These are phyloP conservation scores for Limnephilus marmoratus DNA, from an alignment of 2,888 invertebrate species.

Conservation along the genomic window DNA sequence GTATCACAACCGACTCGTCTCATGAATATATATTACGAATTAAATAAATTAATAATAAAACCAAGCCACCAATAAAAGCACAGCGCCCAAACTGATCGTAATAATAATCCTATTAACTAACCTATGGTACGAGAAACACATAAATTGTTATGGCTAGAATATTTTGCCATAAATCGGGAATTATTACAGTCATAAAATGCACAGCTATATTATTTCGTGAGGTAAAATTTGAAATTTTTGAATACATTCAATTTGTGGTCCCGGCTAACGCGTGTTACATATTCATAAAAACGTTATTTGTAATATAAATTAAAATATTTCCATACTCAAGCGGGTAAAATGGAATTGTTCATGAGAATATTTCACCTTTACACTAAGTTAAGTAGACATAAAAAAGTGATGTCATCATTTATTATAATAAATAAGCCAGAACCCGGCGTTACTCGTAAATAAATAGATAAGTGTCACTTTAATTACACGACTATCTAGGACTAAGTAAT, in stretches of 20 bases:
- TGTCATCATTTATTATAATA: neutral
- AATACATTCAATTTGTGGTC: neutral
- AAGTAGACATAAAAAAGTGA: neutral
- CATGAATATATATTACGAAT: conserved; percentile 36
- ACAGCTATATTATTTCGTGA: neutral
- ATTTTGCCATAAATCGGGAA: conserved; percentile 24
- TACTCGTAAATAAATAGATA: neutral
- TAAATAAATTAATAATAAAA: conserved; percentile 32
- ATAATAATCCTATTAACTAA: conserved; percentile 8
- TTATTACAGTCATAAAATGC: conserved; percentile 9
- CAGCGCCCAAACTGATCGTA: neutral
- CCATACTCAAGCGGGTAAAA: neutral
- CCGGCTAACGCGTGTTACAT: neutral
- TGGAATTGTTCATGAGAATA: neutral
- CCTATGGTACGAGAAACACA: neutral
- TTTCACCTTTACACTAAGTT: neutral
- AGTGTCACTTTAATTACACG: neutral
- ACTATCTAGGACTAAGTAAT: neutral
- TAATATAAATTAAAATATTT: neutral
- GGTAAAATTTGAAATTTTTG: neutral
- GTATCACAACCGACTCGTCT: conserved; percentile 18
- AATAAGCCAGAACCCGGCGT: neutral
- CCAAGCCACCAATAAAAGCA: conserved; percentile 16
- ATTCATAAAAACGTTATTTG: neutral
- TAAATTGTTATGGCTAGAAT: conserved; percentile 24